Evolutionary conservation across 2,888 invertebrate species (phyloP), one percentile per base, ranked within the genome.

Genomic region (Cybosia mesomella): DNA sequence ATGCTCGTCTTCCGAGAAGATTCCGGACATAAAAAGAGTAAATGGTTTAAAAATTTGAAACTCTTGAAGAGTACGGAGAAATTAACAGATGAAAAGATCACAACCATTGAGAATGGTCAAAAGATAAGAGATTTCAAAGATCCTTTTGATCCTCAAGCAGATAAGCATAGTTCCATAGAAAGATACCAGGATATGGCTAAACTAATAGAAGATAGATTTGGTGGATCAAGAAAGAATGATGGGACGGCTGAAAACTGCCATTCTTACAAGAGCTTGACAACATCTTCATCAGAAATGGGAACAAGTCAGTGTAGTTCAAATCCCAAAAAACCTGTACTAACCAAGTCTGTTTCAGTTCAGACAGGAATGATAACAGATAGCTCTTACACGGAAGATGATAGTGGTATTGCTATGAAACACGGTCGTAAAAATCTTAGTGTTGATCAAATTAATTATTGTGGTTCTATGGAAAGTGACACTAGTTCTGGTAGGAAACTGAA

Each of bases 181-280:
- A 92, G 97, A 60, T 97, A 97, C 75, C 96, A 96, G 85, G 97
- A 97, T 77, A 97, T 97, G 97, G 96, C 97, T 7, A 97, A 97
- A 84, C 89, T 97, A 68, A 95, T 97, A 73, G 96, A 97, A 85
- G 97, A 97, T 78, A 95, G 96, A 80, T 97, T 97, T 74, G 96
- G 97, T 2, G 95, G 87, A 59, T 75, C 89, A 10, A 88, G 92
- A 65, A 95, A 94, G 72, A 92, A 89, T 69, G 95, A 95, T 68
- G 91, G 93, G 1, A 94, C 93, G 1, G 90, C 94, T 10, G 95
- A 95, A 74, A 95, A 95, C 65, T 94, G 94, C 80, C 93, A 95
- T 82, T 95, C 95, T 2, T 95, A 95, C 73, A 95, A 95, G 76
- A 95, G 95, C 73, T 87, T 95, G 2, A 95, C 95, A 0, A 95